Percentiles rank a stretch among this genome's conserved stretches.
Evolutionary conservation across 2,797 vertebrate species (phyloP).

Genomic region (Gadopsis bispinosus): DNA sequence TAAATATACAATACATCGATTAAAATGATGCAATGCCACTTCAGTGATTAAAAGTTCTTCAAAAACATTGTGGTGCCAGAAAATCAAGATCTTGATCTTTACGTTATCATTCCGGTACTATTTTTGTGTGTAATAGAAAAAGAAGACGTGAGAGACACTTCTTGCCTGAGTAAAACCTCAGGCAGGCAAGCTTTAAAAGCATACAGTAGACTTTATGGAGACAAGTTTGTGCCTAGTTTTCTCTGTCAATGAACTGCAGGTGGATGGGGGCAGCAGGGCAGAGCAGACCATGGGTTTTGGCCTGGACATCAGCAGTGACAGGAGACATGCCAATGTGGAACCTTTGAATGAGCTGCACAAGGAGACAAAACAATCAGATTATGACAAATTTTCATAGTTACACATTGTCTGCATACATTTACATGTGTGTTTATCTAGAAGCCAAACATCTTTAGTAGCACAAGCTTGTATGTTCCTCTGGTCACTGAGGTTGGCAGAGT

Average conservation of each 20-base stretch:
- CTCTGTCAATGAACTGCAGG: constrained; percentile 87
- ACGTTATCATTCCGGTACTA: constrained; percentile 28
- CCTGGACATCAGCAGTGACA: constrained; percentile 80
- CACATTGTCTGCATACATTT: background rate
- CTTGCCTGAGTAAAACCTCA: too few species aligned
- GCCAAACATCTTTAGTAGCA: background rate
- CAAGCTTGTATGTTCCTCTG: background rate
- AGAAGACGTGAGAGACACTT: too few species aligned
- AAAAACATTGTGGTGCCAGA: background rate
- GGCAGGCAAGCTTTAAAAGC: too few species aligned
- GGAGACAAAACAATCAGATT: constrained; percentile 40
- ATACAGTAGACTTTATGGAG: constrained; percentile 13
- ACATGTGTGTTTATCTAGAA: background rate
- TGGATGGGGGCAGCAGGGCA: constrained; percentile 87
- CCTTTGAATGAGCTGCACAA: constrained; percentile 89
- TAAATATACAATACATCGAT: constrained; percentile 29
- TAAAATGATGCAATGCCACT: constrained; percentile 33
- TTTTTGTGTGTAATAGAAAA: constrained; percentile 11
- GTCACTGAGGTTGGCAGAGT: background rate
- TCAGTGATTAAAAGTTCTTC: background rate
- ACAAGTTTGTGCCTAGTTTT: constrained; percentile 44
- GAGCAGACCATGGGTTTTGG: constrained; percentile 92
- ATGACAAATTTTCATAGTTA: background rate
- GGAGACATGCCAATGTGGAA: constrained; percentile 88
- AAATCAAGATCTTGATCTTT: constrained; percentile 14